phyloP scores from a whole-genome alignment of 2,797 vertebrate species.

The Lutjanus argentimaculatus region DNA sequence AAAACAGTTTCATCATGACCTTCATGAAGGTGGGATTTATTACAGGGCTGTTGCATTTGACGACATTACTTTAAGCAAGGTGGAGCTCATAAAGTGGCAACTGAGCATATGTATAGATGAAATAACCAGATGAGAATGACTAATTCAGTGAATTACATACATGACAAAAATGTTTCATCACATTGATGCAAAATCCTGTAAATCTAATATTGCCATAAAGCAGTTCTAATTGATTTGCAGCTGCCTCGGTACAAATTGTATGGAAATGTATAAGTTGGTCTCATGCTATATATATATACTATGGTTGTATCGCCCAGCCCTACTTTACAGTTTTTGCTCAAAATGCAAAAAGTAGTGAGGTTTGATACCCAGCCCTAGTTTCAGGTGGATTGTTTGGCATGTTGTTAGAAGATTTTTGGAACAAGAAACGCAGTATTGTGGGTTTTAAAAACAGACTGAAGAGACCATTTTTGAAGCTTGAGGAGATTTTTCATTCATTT shows the following conservation, averaged over 20 bases:
- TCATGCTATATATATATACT: background rate
- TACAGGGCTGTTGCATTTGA: background rate
- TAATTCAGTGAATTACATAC: constrained; percentile 68
- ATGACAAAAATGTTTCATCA: constrained; percentile 59
- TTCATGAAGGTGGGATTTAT: background rate
- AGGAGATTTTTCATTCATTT: constrained; percentile 37
- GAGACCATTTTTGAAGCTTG: constrained; percentile 14
- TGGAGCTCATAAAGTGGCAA: background rate
- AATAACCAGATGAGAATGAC: constrained; percentile 10
- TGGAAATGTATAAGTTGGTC: background rate
- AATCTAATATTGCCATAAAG: constrained; percentile 34
- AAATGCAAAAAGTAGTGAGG: background rate
- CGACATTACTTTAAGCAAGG: background rate
- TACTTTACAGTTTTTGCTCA: background rate
- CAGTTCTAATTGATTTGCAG: constrained; percentile 22
- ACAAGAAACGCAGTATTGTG: background rate
- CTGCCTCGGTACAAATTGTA: background rate
- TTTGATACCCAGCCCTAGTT: constrained; percentile 58
- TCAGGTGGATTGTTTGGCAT: constrained; percentile 17
- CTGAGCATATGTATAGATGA: background rate
- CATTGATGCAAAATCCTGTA: constrained; percentile 66
- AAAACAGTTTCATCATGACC: background rate
- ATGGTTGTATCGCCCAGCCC: constrained; percentile 3
- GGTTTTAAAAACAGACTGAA: background rate
- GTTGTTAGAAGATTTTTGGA: constrained; percentile 1